Evolutionary conservation across 2,797 vertebrate genomes (phyloP).

Genomic region (Acanthurus lineatus): DNA sequence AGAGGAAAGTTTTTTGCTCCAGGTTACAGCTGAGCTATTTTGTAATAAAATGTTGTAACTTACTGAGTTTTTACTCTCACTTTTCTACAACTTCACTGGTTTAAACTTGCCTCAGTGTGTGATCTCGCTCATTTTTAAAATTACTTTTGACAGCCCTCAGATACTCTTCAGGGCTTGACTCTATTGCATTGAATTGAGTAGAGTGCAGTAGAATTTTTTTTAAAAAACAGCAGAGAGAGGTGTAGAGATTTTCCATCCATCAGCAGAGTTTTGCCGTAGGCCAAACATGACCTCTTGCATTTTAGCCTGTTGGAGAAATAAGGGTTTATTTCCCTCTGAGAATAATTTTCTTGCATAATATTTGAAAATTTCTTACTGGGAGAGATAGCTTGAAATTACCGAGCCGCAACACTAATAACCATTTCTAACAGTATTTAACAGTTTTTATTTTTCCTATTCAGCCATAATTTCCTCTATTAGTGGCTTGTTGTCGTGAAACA

Average conservation of each 20-base stretch:
- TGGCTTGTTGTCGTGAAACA: conserved; percentile 37
- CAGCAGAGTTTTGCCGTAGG: neutral
- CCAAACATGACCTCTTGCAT: conserved; percentile 12
- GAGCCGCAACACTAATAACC: neutral
- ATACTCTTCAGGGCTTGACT: conserved; percentile 11
- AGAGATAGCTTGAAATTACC: conserved; percentile 8
- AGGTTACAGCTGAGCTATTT: neutral
- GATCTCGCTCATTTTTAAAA: neutral
- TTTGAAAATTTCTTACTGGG: neutral
- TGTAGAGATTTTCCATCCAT: neutral
- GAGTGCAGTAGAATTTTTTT: neutral
- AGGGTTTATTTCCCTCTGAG: conserved; percentile 2
- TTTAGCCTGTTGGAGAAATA: conserved; percentile 11
- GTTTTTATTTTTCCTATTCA: neutral
- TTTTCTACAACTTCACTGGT: neutral
- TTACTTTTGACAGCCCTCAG: conserved; percentile 5
- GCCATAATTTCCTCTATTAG: neutral
- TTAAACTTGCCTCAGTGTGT: neutral
- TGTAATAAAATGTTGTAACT: neutral
- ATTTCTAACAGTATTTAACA: neutral
- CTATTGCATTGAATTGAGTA: conserved; percentile 15
- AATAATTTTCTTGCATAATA: conserved; percentile 1
- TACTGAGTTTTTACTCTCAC: neutral
- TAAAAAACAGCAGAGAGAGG: neutral
- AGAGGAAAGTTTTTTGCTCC: neutral